A percentile compares a stretch with the other conserved stretches of the same genome.
Evolutionary conservation across 2,888 invertebrate genomes (phyloP).

Genomic region (Maniola hyperantus): DNA sequence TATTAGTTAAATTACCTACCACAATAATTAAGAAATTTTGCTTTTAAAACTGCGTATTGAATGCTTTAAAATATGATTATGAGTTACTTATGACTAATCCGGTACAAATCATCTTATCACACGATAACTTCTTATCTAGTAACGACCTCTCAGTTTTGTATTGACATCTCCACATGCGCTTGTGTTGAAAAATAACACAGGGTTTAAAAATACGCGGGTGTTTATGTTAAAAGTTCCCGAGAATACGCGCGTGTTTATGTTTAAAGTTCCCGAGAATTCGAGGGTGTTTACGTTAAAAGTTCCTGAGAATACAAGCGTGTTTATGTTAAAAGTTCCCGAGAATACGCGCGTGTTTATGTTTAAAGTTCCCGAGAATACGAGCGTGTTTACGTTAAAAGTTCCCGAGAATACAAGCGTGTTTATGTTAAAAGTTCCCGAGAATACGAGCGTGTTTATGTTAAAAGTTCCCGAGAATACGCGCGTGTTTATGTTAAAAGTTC

Average conservation of each 20-base stretch:
- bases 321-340: conserved; percentile 1
- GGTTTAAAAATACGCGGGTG: background rate
- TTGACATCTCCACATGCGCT: conserved; percentile 3
- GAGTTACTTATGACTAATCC: background rate
- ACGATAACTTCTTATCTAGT: conserved; percentile 16
- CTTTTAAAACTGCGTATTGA: no score
- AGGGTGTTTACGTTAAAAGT: no score
- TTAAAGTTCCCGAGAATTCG: no score
- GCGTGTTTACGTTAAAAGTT: conserved; percentile 2
- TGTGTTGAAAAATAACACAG: background rate
- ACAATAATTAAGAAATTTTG: no score
- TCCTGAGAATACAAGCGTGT: background rate
- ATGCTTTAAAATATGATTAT: no score
- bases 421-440: background rate
- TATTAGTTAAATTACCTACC: no score
- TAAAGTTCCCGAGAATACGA: no score
- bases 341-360: no score
- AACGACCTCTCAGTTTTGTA: conserved; percentile 16
- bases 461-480: no score
- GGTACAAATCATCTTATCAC: conserved; percentile 13
- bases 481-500: conserved; percentile 1
- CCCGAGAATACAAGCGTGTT: background rate
- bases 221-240: conserved; percentile 1
- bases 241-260: no score
- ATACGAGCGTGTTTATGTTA: no score